Conservation (phyloP, 2,113 vertebrate genomes). For the Azemiops feae region DNA sequence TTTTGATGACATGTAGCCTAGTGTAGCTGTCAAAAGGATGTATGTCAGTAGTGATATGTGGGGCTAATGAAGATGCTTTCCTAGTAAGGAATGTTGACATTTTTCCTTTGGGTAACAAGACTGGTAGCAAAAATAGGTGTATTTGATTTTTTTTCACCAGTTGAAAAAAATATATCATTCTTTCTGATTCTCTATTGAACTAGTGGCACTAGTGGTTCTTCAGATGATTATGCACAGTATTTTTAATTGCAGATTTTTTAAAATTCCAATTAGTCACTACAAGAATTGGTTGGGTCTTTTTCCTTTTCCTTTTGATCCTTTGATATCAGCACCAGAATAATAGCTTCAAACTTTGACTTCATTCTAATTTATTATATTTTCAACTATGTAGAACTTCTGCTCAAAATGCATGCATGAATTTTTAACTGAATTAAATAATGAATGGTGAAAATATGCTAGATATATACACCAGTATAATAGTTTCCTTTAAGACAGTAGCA, state of each 20-base stretch:
- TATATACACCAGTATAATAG: no score
- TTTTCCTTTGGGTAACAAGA: no score
- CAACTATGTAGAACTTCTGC: conserved; percentile 47
- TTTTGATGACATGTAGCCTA: no score
- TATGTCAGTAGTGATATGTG: no score
- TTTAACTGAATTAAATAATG: conserved; percentile 39
- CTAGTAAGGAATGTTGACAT: no score
- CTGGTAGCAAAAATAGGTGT: not conserved
- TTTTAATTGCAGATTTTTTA: conserved; percentile 45
- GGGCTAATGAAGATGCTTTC: no score
- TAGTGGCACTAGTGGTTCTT: not conserved
- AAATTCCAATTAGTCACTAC: conserved; percentile 52
- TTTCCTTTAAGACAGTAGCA: no score
- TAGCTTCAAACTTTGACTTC: conserved; percentile 49
- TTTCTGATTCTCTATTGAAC: not conserved
- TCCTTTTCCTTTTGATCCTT: no score
- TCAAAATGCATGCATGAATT: conserved; percentile 53
- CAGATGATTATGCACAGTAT: conserved; percentile 26
- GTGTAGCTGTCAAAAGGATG: no score
- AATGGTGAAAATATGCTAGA: conserved; percentile 23
- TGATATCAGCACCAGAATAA: conserved; percentile 34
- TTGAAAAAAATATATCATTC: not conserved
- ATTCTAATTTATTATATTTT: conserved; percentile 64
- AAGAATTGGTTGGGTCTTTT: conserved; percentile 13
- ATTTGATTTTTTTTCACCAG: conserved; percentile 3